phyloP scores from a whole-genome alignment of 2,113 vertebrate species.

The Myotis yumanensis region DNA sequence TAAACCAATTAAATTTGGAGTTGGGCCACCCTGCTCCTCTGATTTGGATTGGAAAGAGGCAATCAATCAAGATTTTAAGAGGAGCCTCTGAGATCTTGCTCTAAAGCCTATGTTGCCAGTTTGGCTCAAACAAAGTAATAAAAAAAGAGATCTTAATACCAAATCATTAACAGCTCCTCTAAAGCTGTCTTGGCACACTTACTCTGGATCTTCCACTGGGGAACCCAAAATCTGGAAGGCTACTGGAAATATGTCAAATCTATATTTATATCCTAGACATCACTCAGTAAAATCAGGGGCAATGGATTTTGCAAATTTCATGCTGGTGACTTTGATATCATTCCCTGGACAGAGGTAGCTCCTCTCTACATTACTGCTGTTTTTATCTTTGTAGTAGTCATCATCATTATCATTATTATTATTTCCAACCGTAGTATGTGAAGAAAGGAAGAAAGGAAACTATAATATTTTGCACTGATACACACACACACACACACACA shows the following conservation, averaged over 20 bases:
- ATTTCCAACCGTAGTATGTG: not conserved
- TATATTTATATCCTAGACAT: not conserved
- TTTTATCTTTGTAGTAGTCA: not conserved
- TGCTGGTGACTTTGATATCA: not conserved
- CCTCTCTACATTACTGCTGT: not conserved
- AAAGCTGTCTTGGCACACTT: not conserved
- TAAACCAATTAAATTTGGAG: not conserved
- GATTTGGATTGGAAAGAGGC: not conserved
- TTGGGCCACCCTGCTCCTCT: not conserved
- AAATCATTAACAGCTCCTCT: not conserved
- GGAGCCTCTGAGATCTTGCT: not conserved
- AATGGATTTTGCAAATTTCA: not conserved
- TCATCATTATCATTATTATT: not conserved
- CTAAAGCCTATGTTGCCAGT: not conserved
- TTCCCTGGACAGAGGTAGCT: not conserved
- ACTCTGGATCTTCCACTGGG: not conserved
- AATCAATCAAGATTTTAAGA: not conserved
- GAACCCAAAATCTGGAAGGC: not conserved
- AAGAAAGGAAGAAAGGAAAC: constrained; percentile 2
- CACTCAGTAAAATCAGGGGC: not conserved
- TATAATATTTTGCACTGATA: not conserved
- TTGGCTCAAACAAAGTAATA: not conserved
- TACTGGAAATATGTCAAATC: not conserved
- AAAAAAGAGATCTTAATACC: not conserved
- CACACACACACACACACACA: not conserved